Evolutionary conservation across 2,113 vertebrate species (phyloP), one percentile per base, ranked within the genome.

Genomic region (Typhlomys cinereus): DNA sequence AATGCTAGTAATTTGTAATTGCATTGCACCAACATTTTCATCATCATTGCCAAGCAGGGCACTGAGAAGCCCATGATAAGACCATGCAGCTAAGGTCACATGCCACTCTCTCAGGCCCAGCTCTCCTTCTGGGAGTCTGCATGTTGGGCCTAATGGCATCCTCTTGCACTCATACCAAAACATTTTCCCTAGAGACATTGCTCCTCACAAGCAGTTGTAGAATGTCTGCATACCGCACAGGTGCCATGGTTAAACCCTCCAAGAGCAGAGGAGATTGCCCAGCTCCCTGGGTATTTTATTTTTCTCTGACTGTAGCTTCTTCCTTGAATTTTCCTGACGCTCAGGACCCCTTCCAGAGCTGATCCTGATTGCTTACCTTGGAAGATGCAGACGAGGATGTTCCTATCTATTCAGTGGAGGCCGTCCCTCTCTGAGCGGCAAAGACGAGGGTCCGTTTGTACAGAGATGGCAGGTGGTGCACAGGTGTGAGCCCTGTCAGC

Each of bases 71-170:
- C n/a, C n/a, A n/a, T n/a, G n/a, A 62, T 62, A 34, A 34, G 29
- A 44, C 10, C 12, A 39, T 89, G 75, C 5, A 23, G 54, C 61
- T 29, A 67, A n/a, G 41, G 31, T 91, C 52, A 93, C 79, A 94
- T 91, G 95, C 93, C 85, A 97, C 96, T 94, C 96, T 95, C 95
- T 97, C 91, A 94, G 83, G 31, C 89, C 88, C 57, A 57, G 74
- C 92, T 96, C 88, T 96, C 94, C 94, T 92, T 95, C 95, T 80
- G 81, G 46, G 46, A 79, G 86, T 94, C 81, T 92, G 86, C 29
- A 36, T 85, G 90, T 95, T 85, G 87, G 44, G 86, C 92, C 93
- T 88, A 84, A 89, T 79, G 96, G 0, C 66, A 78, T 86, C 89
- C n/a, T 94, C 61, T 89, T 92, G 64, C 39, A 85, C 71, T 75